Conservation (phyloP, 2,888 invertebrate genomes). For the Cancer borealis region DNA sequence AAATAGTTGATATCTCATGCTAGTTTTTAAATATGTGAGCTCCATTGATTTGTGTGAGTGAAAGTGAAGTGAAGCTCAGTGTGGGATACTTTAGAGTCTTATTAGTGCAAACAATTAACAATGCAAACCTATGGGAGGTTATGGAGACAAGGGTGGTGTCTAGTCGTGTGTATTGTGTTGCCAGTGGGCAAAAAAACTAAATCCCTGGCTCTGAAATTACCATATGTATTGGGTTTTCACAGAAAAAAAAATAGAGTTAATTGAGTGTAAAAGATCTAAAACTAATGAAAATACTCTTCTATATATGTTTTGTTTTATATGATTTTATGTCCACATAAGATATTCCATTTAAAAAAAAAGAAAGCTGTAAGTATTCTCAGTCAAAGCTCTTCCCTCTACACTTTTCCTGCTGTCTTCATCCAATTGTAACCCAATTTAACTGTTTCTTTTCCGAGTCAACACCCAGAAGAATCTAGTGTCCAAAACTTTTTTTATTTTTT, state of each 20-base stretch:
- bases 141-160: slow-evolving; percentile 50
- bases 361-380: slow-evolving; percentile 29
- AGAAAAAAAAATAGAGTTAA: slow-evolving; percentile 21
- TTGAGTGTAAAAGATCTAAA: slow-evolving; percentile 57
- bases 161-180: slow-evolving; percentile 61
- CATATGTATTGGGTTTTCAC: slow-evolving; percentile 4
- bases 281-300: slow-evolving; percentile 35
- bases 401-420: not conserved
- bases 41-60: not conserved
- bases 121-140: not conserved
- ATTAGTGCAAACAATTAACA: not conserved
- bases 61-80: slow-evolving; percentile 38
- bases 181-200: slow-evolving; percentile 41
- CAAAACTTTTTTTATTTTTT: not conserved
- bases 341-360: not conserved
- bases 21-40: not conserved
- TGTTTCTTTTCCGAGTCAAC: not conserved
- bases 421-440: not conserved
- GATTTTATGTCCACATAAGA: slow-evolving; percentile 26
- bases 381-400: not conserved
- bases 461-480: not conserved
- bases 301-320: slow-evolving; percentile 25
- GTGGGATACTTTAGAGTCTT: not conserved
- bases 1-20: not conserved
- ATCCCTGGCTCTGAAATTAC: not conserved